Percentiles rank a stretch among this genome's conserved stretches.
Evolutionary conservation across 2,888 invertebrate species (phyloP).

Genomic region (Lepidonotus clava): DNA sequence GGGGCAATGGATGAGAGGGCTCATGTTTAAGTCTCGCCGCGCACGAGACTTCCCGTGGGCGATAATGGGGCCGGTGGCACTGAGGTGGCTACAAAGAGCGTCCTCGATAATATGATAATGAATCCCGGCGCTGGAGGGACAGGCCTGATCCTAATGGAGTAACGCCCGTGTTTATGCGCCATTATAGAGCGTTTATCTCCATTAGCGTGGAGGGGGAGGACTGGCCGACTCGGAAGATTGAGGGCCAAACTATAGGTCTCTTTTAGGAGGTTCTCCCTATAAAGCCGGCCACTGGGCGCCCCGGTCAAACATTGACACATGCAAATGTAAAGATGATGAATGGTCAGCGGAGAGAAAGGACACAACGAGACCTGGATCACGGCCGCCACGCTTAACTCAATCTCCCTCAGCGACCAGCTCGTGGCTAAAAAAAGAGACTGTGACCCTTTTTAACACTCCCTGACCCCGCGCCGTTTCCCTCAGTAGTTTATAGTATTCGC

Average conservation of each 20-base stretch:
- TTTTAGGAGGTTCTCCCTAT: not conserved
- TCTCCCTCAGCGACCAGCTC: too few species aligned
- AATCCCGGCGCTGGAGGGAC: not conserved
- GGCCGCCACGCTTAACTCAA: too few species aligned
- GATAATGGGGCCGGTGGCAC: slow-evolving; percentile 17
- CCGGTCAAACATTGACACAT: slow-evolving; percentile 48
- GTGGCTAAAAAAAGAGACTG: too few species aligned
- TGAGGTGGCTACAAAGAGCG: slow-evolving; percentile 15
- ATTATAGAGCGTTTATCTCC: slow-evolving; percentile 49
- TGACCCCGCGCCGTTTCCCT: too few species aligned
- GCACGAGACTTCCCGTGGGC: slow-evolving; percentile 8
- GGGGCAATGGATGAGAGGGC: slow-evolving; percentile 33
- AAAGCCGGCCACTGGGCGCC: not conserved
- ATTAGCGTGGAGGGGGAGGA: not conserved
- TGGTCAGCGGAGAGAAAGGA: slow-evolving; percentile 32
- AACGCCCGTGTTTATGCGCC: slow-evolving; percentile 50
- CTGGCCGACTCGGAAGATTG: slow-evolving; percentile 1
- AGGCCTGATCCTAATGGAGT: slow-evolving; percentile 33
- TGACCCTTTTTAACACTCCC: too few species aligned
- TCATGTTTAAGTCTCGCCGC: slow-evolving; percentile 14
- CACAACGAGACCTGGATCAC: not conserved
- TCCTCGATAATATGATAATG: slow-evolving; percentile 19
- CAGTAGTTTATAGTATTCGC: too few species aligned
- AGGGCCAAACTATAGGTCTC: slow-evolving; percentile 46
- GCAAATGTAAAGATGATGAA: slow-evolving; percentile 34